Base-by-base conservation (phyloP, 2,888 invertebrate genomes). In the Leptinotarsa tumamoca region DNA sequence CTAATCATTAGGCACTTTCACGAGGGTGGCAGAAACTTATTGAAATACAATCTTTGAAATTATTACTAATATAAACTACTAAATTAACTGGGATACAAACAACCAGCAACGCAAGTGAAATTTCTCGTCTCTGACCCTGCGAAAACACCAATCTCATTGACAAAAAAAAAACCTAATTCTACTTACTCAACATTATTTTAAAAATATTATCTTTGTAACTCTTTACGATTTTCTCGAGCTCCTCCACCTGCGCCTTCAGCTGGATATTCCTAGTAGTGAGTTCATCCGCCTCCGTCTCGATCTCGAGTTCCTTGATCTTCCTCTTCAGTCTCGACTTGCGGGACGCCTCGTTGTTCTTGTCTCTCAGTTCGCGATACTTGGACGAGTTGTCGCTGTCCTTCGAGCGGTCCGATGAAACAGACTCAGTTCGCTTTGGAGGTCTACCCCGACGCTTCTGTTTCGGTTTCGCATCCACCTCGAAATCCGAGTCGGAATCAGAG, bases 331-430 rank as follows among this genome's bases (percentile, higher is more conserved):
- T 89, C 1, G 94, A 94, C 82, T 92, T 91, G 82, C 94, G 90
- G 61, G 95, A 95, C 63, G 95, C 94, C 87, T 94, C 94, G 85
- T 95, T 95, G 87, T 95, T 95, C 86, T 94, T 94, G 84, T 94
- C 93, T 73, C 95, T 89, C 79, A 93, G 90, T 84, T 94, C 93
- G 70, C 93, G 89, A 86, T 95, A 94, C 69, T 79, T 80, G 14
- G 78, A 78, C 7, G 78, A 78, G 61, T 66, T 58, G 14, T 80
- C 90, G 86, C 83, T 71, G 84, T 87, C 74, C 88, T 90, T 73
- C 13, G 89, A 85, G 85, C 89, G 73, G 87, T 90, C 85, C 86
- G 90, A 83, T 4, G 85, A 83, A 27, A 87, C 78, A 10, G 90
- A 90, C 17, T 83, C 82, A 76, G 89, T 89, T 79, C 90, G 86